phyloP scores from a whole-genome alignment of 2,888 invertebrate genomes.

The Patella depressa region DNA sequence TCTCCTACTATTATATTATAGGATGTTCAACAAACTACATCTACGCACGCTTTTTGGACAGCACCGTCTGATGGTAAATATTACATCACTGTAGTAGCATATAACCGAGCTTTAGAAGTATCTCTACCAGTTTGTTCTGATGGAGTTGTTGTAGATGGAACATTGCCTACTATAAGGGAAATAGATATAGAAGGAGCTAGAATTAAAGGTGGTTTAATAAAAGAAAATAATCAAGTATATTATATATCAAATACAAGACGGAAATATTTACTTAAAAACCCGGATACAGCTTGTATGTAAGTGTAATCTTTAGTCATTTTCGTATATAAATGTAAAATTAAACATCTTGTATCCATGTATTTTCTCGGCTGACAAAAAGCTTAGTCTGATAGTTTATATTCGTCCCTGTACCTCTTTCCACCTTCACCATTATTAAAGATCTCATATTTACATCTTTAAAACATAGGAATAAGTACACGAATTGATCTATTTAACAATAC shows the following conservation, averaged over 20 bases:
- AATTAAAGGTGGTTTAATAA: slow-evolving; percentile 40
- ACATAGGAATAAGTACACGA: too few relatives aligned
- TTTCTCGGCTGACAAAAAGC: too few relatives aligned
- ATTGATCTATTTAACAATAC: too few relatives aligned
- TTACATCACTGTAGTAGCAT: slow-evolving; percentile 51
- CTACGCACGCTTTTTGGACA: slow-evolving; percentile 30
- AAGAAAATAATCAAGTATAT: background rate
- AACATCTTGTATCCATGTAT: too few relatives aligned
- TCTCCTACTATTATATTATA: background rate
- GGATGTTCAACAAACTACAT: slow-evolving; percentile 29
- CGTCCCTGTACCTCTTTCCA: too few relatives aligned
- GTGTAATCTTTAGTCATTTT: background rate
- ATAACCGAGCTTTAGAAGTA: slow-evolving; percentile 48
- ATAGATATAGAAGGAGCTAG: slow-evolving; percentile 37
- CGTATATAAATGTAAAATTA: too few relatives aligned
- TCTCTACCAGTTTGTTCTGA: slow-evolving; percentile 56
- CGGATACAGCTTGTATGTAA: background rate
- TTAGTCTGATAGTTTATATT: too few relatives aligned
- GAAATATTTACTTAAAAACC: background rate
- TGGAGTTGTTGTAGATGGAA: slow-evolving; percentile 45
- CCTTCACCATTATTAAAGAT: too few relatives aligned
- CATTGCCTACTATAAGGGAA: slow-evolving; percentile 33
- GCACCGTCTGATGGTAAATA: slow-evolving; percentile 43
- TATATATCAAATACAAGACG: background rate
- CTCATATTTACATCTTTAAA: too few relatives aligned